A percentile compares a stretch with the other conserved stretches of the same genome.
These are phyloP conservation scores for Podocnemis expansa DNA, from an alignment of 2,113 vertebrate species.

Conservation along the genomic window DNA sequence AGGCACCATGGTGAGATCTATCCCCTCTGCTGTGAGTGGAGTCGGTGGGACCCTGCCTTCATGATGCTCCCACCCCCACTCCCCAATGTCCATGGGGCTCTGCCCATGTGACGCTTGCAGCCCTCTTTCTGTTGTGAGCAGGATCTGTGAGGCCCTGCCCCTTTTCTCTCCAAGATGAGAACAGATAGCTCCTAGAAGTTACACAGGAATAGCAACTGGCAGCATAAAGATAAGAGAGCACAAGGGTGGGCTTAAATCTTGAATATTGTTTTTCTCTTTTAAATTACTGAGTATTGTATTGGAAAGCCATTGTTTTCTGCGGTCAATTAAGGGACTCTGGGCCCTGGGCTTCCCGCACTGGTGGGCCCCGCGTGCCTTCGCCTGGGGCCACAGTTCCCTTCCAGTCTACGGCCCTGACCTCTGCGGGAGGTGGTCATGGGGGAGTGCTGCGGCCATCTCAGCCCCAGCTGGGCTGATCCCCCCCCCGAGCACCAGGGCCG, in stretches of 20 bases:
- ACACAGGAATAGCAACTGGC: background rate
- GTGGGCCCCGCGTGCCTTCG: no score
- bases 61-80: background rate
- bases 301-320: no score
- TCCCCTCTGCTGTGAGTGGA: background rate
- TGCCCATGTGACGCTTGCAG: background rate
- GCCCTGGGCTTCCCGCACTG: no score
- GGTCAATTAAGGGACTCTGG: no score
- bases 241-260: background rate
- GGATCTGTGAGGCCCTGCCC: background rate
- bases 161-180: rapidly evolving
- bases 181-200: background rate
- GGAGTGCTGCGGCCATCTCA: no score
- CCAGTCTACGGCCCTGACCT: no score
- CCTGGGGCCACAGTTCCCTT: no score
- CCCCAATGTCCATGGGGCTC: no score
- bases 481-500: no score
- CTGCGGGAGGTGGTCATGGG: no score
- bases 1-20: background rate
- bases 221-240: background rate
- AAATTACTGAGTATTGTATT: background rate
- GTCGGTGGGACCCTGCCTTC: no score
- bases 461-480: no score
- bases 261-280: background rate
- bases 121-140: background rate